These are phyloP conservation scores for Phenganax marumi DNA, from an alignment of 92 coral and sea anemone genomes.

Conservation along the genomic window DNA sequence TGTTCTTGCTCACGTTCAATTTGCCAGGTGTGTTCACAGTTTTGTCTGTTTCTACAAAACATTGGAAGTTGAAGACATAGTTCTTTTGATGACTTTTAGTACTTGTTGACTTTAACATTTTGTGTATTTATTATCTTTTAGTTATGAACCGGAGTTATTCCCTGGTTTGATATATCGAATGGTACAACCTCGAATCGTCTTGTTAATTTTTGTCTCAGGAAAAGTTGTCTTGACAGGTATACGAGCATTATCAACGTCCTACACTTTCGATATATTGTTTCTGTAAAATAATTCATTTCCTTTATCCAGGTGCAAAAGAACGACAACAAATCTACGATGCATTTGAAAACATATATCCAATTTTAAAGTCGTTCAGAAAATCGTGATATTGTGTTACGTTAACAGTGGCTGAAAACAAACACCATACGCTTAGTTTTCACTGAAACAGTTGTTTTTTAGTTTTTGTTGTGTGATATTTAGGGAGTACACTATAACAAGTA, in stretches of 20 bases:
- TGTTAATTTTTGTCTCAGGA: constrained; percentile 94
- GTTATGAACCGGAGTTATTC: constrained; percentile 97
- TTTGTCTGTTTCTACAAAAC: not conserved
- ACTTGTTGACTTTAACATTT: too few species aligned
- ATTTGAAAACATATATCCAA: constrained; percentile 96
- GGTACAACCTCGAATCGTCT: constrained; percentile 97
- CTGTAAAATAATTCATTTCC: not conserved
- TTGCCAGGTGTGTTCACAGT: constrained; percentile 74
- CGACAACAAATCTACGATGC: constrained; percentile 97
- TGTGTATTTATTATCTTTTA: constrained; percentile 34
- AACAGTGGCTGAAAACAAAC: not conserved
- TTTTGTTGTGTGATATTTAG: not conserved
- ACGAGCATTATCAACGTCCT: not conserved
- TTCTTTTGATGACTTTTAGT: not conserved
- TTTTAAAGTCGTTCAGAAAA: constrained; percentile 93
- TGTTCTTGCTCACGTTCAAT: constrained; percentile 95
- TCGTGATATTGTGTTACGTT: constrained; percentile 51
- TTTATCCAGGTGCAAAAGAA: constrained; percentile 87
- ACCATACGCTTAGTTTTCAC: not conserved
- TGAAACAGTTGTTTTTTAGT: not conserved
- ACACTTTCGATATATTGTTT: not conserved
- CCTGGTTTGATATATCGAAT: constrained; percentile 96
- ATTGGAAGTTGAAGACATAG: not conserved
- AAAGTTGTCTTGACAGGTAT: constrained; percentile 94
- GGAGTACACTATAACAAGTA: too few species aligned